phyloP scores from a whole-genome alignment of 2,797 vertebrate species.

The Smutsia gigantea region DNA sequence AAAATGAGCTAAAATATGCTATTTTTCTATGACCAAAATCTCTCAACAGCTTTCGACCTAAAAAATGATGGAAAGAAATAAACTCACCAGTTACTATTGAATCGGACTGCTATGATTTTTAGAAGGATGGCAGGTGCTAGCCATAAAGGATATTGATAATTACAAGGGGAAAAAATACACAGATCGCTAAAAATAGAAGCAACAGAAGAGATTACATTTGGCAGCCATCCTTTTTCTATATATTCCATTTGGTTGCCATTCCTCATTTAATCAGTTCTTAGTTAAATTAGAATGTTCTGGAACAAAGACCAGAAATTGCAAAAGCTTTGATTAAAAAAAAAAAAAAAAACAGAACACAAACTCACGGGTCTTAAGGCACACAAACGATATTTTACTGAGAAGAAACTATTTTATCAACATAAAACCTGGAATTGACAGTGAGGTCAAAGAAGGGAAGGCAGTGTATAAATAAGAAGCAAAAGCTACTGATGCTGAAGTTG shows the following conservation, averaged over 20 bases:
- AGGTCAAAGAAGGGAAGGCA: not conserved
- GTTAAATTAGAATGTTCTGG: not conserved
- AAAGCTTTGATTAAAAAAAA: not conserved
- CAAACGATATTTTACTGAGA: not conserved
- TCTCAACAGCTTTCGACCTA: not conserved
- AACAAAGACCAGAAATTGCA: not conserved
- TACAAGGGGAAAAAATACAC: not conserved
- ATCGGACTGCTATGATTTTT: not conserved
- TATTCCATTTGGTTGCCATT: not conserved
- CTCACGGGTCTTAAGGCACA: not conserved
- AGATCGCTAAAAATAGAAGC: not conserved
- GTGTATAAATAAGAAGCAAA: not conserved
- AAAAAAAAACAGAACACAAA: not conserved
- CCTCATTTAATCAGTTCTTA: not conserved
- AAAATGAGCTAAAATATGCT: constrained; percentile 4
- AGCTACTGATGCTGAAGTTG: not conserved
- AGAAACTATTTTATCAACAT: not conserved
- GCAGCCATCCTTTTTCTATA: not conserved
- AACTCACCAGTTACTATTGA: not conserved
- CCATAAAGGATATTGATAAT: not conserved
- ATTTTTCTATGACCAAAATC: not conserved
- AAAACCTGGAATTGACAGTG: not conserved
- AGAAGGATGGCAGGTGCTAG: not conserved
- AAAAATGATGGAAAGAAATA: not conserved
- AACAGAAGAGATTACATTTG: not conserved